Evolutionary conservation across 1,140 invertebrate genomes (phyloP).

Genomic region (Steinernema feltiae): DNA sequence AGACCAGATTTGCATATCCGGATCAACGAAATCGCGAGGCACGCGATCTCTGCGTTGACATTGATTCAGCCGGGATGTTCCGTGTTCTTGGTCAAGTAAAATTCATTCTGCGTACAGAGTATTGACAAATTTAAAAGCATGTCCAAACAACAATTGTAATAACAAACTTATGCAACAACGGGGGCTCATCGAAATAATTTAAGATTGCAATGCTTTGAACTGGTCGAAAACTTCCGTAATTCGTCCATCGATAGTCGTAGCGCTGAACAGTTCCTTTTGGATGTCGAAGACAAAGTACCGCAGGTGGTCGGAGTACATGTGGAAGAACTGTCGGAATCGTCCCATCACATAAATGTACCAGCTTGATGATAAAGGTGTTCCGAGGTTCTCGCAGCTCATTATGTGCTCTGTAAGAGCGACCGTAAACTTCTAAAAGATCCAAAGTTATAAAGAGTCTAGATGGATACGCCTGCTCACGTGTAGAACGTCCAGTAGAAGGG

Average conservation of each 20-base stretch:
- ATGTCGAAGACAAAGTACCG: conserved; percentile 88
- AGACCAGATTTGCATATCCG: conserved; percentile 6
- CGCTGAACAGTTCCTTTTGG: conserved; percentile 81
- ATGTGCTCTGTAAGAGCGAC: conserved; percentile 95
- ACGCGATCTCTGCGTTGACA: too few species aligned
- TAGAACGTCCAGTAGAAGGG: conserved; percentile 43
- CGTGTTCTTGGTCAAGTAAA: too few species aligned
- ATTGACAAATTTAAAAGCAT: too few species aligned
- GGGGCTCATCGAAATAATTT: too few species aligned
- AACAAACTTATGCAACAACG: too few species aligned
- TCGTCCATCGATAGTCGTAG: conserved; percentile 87
- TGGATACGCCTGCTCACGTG: conserved; percentile 33
- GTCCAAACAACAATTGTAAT: too few species aligned
- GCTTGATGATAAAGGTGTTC: conserved; percentile 81
- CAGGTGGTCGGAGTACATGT: conserved; percentile 94
- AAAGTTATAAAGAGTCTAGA: conserved; percentile 16
- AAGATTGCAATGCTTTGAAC: conserved; percentile 63
- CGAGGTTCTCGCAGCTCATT: conserved; percentile 83
- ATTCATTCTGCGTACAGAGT: too few species aligned
- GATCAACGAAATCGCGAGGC: neutral
- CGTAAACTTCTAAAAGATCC: conserved; percentile 73
- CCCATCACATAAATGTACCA: conserved; percentile 96
- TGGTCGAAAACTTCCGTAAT: conserved; percentile 95
- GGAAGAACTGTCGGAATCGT: conserved; percentile 85
- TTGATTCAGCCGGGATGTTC: too few species aligned